Conservation (phyloP, 2,113 vertebrate genomes). For the Takifugu flavidus region DNA sequence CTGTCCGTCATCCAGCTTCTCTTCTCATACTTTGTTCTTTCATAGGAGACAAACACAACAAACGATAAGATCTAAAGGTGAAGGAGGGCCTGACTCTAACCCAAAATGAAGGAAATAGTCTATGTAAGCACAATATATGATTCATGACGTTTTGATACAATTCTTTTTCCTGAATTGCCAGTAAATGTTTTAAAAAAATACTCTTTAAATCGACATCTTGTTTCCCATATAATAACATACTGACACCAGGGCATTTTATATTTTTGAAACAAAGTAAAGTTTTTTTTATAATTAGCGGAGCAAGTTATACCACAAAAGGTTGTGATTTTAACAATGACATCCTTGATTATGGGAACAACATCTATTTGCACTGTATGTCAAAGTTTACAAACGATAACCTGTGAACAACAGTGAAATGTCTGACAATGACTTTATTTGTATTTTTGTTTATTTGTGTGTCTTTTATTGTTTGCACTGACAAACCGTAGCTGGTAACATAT, state of each 20-base stretch:
- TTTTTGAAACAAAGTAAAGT: too few species aligned
- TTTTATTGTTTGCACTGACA: neutral
- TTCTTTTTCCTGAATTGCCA: neutral
- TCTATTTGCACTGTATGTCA: neutral
- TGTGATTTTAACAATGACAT: too few species aligned
- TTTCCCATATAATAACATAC: too few species aligned
- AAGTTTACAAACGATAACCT: neutral
- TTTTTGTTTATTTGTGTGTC: neutral
- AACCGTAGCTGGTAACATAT: neutral
- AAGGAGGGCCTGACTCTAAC: neutral
- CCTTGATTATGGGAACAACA: too few species aligned
- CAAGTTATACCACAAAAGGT: too few species aligned
- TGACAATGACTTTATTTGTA: too few species aligned
- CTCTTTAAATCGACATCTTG: neutral
- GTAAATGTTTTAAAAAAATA: too few species aligned
- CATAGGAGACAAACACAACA: neutral
- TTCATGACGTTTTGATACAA: neutral
- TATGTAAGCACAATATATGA: neutral
- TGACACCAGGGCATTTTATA: too few species aligned
- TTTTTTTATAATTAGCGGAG: too few species aligned
- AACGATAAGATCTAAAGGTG: neutral
- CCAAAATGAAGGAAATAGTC: neutral
- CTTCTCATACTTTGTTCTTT: conserved; percentile 20
- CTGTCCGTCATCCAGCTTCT: neutral
- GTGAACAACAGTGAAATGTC: neutral